phyloP scores from a whole-genome alignment of 2,888 invertebrate species.

The Polydrusus cervinus region DNA sequence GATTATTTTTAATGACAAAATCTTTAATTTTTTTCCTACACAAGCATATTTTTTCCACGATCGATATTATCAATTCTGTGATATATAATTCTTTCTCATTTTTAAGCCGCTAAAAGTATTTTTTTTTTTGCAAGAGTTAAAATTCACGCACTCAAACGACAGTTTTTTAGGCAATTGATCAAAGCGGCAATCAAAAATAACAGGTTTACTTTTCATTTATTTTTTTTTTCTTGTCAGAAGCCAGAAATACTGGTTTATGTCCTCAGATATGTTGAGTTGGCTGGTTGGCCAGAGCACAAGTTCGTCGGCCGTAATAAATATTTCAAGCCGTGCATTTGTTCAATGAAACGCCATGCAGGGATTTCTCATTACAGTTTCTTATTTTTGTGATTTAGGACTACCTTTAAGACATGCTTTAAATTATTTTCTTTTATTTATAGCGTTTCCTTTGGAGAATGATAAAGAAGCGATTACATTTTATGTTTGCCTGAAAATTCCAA shows the following conservation, averaged over 20 bases:
- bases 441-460: not conserved
- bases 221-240: constrained; percentile 63
- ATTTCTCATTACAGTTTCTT: constrained; percentile 65
- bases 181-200: constrained; percentile 39
- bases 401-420: constrained; percentile 24
- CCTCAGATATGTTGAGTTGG: constrained; percentile 52
- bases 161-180: constrained; percentile 27
- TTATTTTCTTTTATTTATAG: constrained; percentile 22
- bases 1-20: too few relatives aligned
- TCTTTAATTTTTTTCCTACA: too few relatives aligned
- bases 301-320: constrained; percentile 69
- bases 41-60: too few relatives aligned
- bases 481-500: not conserved
- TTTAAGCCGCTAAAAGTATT: too few relatives aligned
- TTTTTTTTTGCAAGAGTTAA: not conserved
- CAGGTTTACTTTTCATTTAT: constrained; percentile 61
- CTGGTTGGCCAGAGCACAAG: constrained; percentile 57
- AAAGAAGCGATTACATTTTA: not conserved
- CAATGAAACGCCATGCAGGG: constrained; percentile 65
- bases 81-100: too few relatives aligned
- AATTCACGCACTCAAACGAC: not conserved
- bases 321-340: constrained; percentile 64
- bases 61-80: too few relatives aligned
- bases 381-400: constrained; percentile 38
- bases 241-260: constrained; percentile 69